phyloP scores from a whole-genome alignment of 2,888 invertebrate species.

The Acanthacorydalis orientalis region DNA sequence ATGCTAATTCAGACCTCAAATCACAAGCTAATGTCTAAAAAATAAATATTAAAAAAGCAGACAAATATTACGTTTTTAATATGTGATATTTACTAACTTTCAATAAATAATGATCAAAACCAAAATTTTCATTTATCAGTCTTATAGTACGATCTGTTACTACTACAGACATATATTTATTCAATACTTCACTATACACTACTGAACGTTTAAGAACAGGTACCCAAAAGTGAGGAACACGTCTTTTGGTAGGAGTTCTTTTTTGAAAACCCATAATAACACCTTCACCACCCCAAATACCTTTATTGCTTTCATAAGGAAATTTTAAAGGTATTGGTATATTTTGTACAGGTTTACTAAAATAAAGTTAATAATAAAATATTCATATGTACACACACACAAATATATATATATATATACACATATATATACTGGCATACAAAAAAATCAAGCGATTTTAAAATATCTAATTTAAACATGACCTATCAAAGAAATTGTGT shows the following conservation, averaged over 20 bases:
- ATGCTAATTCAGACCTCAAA: conserved; percentile 66
- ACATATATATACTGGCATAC: too few relatives aligned
- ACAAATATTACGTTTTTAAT: not conserved
- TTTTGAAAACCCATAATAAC: conserved; percentile 76
- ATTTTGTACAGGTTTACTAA: conserved; percentile 53
- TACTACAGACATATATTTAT: conserved; percentile 64
- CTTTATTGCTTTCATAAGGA: conserved; percentile 63
- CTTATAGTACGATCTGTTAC: conserved; percentile 72
- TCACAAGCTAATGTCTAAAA: conserved; percentile 79
- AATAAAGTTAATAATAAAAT: conserved; percentile 7
- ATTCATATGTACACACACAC: not conserved
- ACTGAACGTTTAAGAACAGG: conserved; percentile 65
- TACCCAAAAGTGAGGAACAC: conserved; percentile 77
- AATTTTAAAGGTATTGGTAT: conserved; percentile 55
- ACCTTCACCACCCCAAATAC: conserved; percentile 95
- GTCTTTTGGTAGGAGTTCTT: conserved; percentile 34
- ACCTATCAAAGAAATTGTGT: too few relatives aligned
- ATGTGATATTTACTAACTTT: conserved; percentile 32
- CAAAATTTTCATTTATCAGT: conserved; percentile 76
- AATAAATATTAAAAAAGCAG: conserved; percentile 10
- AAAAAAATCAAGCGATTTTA: too few relatives aligned
- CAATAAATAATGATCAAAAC: conserved; percentile 88
- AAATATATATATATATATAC: too few relatives aligned
- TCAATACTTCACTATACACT: conserved; percentile 78
- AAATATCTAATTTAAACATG: too few relatives aligned